Evolutionary conservation across 2,797 vertebrate species (phyloP).

Genomic region (Leptodactylus fallax): DNA sequence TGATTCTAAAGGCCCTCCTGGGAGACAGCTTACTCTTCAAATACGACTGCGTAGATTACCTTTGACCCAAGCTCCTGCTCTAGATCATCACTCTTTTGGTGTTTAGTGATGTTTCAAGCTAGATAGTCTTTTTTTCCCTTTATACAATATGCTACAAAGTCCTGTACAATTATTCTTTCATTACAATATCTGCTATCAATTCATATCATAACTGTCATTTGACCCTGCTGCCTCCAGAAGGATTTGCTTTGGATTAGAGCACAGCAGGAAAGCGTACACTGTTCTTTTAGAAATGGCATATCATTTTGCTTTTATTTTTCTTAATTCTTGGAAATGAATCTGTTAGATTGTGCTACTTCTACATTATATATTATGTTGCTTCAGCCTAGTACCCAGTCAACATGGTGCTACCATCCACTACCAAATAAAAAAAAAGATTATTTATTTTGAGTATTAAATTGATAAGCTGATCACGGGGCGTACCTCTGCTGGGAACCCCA

Average conservation of each 20-base stretch:
- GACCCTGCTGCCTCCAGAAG: constrained; percentile 46
- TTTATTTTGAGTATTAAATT: too few species aligned
- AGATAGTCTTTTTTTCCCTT: constrained; percentile 48
- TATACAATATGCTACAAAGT: constrained; percentile 41
- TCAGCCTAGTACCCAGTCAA: background rate
- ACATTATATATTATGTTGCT: background rate
- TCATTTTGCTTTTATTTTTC: background rate
- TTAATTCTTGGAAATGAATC: background rate
- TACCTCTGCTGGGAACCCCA: too few species aligned
- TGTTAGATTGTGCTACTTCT: background rate
- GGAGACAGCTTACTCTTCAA: constrained; percentile 79
- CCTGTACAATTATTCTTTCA: constrained; percentile 58
- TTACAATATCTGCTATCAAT: constrained; percentile 54
- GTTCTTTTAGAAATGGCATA: constrained; percentile 34
- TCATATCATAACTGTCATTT: constrained; percentile 57
- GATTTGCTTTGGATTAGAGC: constrained; percentile 53
- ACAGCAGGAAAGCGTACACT: constrained; percentile 34
- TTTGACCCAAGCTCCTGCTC: constrained; percentile 63
- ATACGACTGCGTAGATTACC: constrained; percentile 70
- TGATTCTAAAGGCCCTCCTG: constrained; percentile 71
- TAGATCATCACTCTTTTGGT: constrained; percentile 54
- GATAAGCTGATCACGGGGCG: too few species aligned
- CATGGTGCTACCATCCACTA: background rate
- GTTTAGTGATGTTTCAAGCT: constrained; percentile 52
- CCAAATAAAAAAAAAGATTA: too few species aligned